A percentile compares a stretch with the other conserved stretches of the same genome.
These are phyloP conservation scores for Trematocara macrostoma DNA, from an alignment of 2,113 vertebrate species.

Conservation along the genomic window DNA sequence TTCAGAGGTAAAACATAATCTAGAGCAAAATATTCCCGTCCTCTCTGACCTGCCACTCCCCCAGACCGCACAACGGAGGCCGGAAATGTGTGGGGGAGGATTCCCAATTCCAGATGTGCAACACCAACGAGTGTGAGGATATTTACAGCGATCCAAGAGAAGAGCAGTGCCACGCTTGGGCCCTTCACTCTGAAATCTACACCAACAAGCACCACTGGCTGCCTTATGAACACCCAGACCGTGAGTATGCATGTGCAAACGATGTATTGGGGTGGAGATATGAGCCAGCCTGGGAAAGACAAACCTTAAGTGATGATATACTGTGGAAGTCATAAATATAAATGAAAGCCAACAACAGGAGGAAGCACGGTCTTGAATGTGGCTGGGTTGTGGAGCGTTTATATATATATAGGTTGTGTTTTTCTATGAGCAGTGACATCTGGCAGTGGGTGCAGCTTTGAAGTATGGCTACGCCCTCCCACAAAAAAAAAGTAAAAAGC, in stretches of 20 bases:
- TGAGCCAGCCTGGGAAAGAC: background rate
- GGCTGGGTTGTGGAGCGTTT: conserved; percentile 1
- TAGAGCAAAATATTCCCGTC: background rate
- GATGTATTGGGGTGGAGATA: background rate
- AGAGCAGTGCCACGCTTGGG: conserved; percentile 86
- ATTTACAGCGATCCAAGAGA: conserved; percentile 84
- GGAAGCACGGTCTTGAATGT: background rate
- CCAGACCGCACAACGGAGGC: conserved; percentile 88
- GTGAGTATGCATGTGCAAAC: conserved; percentile 69
- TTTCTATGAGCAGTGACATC: conserved; percentile 24
- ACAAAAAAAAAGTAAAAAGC: conserved; percentile 9
- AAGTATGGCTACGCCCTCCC: conserved; percentile 26
- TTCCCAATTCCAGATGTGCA: conserved; percentile 93
- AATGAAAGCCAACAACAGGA: background rate
- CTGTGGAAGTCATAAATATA: background rate
- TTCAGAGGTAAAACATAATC: background rate
- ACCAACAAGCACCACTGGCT: conserved; percentile 89
- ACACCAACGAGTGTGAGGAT: conserved; percentile 83
- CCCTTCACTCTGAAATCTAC: conserved; percentile 83
- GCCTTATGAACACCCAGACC: conserved; percentile 88
- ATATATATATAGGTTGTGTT: background rate
- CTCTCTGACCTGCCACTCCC: background rate
- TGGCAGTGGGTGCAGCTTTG: conserved; percentile 39
- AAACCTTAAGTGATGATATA: background rate
- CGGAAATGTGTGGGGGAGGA: conserved; percentile 82